Evolutionary conservation across 2,888 invertebrate genomes (phyloP), one percentile per base, ranked within the genome.

Genomic region (Phaonia tiefii): DNA sequence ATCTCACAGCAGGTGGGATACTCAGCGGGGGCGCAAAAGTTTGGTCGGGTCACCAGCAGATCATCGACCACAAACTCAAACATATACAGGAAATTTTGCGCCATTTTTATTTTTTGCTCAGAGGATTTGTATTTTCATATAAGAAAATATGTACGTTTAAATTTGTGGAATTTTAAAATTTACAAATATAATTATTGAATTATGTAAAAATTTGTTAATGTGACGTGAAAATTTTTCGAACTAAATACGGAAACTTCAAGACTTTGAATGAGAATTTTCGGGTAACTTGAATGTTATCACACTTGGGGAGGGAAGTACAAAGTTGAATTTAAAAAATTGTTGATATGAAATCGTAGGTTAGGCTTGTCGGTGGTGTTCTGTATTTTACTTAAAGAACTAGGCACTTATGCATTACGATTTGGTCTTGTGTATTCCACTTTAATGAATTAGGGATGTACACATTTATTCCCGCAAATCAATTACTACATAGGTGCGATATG

Each of bases 1-100:
- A 90, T 67, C 82, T 91, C 90, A 39, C 88, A 88, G 82, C 90
- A 90, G 7, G 89, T 89, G 0, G 90, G 90, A 81, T 89, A 90
- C 70, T 91, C 90, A 39, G 89, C 90, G 4, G 91, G 91, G n/a
- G 90, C 91, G 80, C 90, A 90, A 31, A 86, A 76, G 80, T 91
- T 90, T 70, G 89, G 88, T 11, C 86, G 85, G 1, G 88, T 89
- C 37, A 90, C 88, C 25, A 90, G 70, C 54, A 90, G 76, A 80
- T 90, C 90, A 63, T 90, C 90, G 69, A 90, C 85, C 70, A 90
- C 89, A 80, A 90, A 89, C 80, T 90, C 90, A 51, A 90, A 87
- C 89, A 89, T 89, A 82, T 89, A 90, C 73, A 90, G 85, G 42
- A 88, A 87, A 86, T 87, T 89, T 86, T 86, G 86, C 60, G 86